Percentiles rank a stretch among this genome's conserved stretches.
Conservation (phyloP, 2,113 vertebrate species). For the Anthoscopus minutus region DNA sequence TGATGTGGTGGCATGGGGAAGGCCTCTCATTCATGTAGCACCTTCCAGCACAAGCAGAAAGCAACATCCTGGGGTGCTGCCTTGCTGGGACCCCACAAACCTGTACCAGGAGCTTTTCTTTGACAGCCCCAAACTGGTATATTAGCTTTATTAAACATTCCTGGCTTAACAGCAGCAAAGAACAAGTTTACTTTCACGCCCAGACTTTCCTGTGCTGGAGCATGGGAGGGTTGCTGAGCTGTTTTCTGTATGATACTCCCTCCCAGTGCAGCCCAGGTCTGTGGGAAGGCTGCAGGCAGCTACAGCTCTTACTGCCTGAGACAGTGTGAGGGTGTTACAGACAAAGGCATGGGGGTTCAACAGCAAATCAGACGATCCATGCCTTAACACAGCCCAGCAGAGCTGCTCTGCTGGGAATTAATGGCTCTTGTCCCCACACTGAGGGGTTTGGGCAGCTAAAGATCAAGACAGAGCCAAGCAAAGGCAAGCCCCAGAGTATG, state of each 20-base stretch:
- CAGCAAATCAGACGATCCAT: background rate
- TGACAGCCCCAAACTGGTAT: background rate
- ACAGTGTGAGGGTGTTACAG: background rate
- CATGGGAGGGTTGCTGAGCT: background rate
- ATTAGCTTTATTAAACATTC: background rate
- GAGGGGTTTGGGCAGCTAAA: background rate
- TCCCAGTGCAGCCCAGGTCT: background rate
- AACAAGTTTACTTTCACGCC: background rate
- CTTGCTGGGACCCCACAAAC: background rate
- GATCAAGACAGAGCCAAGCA: background rate
- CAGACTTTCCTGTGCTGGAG: background rate
- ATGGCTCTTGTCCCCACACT: background rate
- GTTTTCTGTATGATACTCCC: background rate
- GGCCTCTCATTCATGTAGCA: background rate
- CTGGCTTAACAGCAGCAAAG: background rate
- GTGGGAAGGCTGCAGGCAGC: background rate
- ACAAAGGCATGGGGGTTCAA: background rate
- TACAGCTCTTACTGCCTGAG: background rate
- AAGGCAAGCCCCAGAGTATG: rapidly evolving
- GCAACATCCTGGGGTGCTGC: rapidly evolving
- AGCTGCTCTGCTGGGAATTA: background rate
- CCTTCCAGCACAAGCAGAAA: background rate
- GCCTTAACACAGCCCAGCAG: background rate
- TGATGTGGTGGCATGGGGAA: background rate
- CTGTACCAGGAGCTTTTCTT: background rate